A percentile compares a stretch with the other conserved stretches of the same genome.
Conservation (phyloP, 2,797 vertebrate species). For the Channa striata region DNA sequence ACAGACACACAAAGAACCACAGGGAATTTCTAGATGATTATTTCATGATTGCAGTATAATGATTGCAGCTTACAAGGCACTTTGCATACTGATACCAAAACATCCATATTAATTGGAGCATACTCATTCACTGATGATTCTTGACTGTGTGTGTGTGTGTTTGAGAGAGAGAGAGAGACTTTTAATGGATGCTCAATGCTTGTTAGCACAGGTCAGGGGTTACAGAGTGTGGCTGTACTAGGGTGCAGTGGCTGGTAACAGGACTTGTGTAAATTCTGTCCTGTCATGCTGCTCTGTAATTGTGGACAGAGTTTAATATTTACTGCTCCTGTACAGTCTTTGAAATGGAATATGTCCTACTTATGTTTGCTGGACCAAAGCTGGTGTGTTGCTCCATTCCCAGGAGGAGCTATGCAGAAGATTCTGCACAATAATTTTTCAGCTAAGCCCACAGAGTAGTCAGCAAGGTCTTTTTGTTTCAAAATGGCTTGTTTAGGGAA, state of each 20-base stretch:
- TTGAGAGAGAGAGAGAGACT: constrained; percentile 6
- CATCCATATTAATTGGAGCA: constrained; percentile 65
- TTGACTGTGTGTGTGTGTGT: constrained; percentile 23
- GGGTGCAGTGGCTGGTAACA: background rate
- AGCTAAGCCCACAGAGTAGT: constrained; percentile 41
- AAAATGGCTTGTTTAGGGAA: constrained; percentile 35
- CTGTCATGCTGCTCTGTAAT: constrained; percentile 9
- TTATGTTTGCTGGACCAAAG: constrained; percentile 58
- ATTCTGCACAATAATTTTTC: constrained; percentile 61
- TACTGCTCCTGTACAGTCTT: constrained; percentile 29
- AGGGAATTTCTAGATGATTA: constrained; percentile 66
- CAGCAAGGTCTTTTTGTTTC: constrained; percentile 58
- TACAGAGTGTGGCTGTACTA: background rate
- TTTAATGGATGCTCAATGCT: background rate
- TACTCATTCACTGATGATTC: constrained; percentile 58
- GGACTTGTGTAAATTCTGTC: constrained; percentile 10
- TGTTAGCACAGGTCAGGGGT: constrained; percentile 26
- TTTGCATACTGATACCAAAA: constrained; percentile 65
- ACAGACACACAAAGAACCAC: constrained; percentile 31
- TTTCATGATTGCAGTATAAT: constrained; percentile 69
- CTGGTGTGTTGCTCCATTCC: constrained; percentile 47
- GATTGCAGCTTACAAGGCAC: constrained; percentile 61
- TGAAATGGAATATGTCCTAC: constrained; percentile 58
- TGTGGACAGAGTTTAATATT: constrained; percentile 37
- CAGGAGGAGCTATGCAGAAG: constrained; percentile 46